Evolutionary conservation across 2,113 vertebrate species (phyloP).

Genomic region (Leuciscus idus): DNA sequence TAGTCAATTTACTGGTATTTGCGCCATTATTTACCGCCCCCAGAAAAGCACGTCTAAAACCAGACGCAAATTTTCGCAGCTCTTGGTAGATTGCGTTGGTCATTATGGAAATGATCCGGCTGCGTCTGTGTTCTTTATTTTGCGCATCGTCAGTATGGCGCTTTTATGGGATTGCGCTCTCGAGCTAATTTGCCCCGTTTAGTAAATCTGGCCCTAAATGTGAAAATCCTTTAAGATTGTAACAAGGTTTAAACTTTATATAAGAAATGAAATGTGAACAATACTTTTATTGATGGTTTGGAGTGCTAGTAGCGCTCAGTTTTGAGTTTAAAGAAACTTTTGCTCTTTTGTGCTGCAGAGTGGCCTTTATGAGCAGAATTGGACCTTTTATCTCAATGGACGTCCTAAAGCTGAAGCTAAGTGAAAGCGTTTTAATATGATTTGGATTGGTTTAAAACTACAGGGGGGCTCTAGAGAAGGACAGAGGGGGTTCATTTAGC

Average conservation of each 20-base stretch:
- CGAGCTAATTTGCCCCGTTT: no score
- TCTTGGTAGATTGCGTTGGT: no score
- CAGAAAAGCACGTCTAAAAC: no score
- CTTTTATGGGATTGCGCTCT: no score
- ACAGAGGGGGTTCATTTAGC: constrained; percentile 43
- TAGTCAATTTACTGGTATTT: no score
- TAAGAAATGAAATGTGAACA: not conserved
- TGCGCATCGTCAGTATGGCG: no score
- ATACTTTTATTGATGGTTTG: not conserved
- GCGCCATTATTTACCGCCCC: no score
- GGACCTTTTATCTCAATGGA: constrained; percentile 26
- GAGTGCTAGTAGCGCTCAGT: not conserved
- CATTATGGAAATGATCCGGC: no score
- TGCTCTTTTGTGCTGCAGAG: not conserved
- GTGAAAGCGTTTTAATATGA: constrained; percentile 52
- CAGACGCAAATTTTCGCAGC: no score
- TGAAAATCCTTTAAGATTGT: no score
- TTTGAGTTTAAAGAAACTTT: not conserved
- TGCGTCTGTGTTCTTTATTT: no score
- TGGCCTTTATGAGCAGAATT: not conserved
- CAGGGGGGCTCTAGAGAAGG: constrained; percentile 42
- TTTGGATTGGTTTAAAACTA: constrained; percentile 47
- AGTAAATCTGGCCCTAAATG: no score
- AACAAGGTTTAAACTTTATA: not conserved
- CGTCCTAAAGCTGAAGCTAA: constrained; percentile 30